Evolutionary conservation across 2,113 vertebrate species (phyloP).

Genomic region (Hippocampus zosterae): DNA sequence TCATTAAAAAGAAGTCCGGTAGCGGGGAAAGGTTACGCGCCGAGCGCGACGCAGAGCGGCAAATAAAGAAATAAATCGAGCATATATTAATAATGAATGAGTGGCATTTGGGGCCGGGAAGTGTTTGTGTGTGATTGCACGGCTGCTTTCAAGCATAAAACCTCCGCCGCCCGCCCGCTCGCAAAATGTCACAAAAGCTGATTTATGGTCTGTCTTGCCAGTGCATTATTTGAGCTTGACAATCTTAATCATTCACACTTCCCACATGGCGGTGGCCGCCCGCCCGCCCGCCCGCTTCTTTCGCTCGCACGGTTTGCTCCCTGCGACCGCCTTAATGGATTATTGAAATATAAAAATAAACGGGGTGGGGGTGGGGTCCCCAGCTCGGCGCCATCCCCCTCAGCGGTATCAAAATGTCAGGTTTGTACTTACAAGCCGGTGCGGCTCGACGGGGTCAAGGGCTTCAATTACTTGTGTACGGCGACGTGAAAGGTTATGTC

Average conservation of each 20-base stretch:
- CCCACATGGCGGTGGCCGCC: conserved; percentile 47
- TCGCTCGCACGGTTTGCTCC: conserved; percentile 3
- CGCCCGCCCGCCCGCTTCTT: background rate
- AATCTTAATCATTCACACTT: conserved; percentile 99
- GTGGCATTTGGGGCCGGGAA: conserved; percentile 65
- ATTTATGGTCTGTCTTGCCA: conserved; percentile 95
- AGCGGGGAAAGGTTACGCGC: conserved; percentile 58
- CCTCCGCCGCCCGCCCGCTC: conserved; percentile 56
- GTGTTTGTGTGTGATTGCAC: conserved; percentile 35
- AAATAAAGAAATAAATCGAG: conserved; percentile 64
- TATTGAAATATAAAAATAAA: conserved; percentile 99
- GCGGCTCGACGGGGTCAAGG: conserved; percentile 96
- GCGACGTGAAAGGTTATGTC: conserved; percentile 98
- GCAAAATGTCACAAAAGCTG: conserved; percentile 97
- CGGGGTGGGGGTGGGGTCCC: no score
- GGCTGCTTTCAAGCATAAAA: conserved; percentile 48
- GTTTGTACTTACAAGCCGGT: conserved; percentile 98
- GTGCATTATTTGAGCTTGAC: conserved; percentile 99
- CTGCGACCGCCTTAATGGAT: conserved; percentile 84
- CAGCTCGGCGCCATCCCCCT: conserved; percentile 55
- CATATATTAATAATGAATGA: conserved; percentile 70
- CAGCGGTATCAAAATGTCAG: conserved; percentile 99
- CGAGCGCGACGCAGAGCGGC: conserved; percentile 26
- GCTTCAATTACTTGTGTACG: conserved; percentile 99
- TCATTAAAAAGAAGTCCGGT: conserved; percentile 53